These are phyloP conservation scores for Eilema sororculum DNA, from an alignment of 2,888 invertebrate species.

Conservation along the genomic window DNA sequence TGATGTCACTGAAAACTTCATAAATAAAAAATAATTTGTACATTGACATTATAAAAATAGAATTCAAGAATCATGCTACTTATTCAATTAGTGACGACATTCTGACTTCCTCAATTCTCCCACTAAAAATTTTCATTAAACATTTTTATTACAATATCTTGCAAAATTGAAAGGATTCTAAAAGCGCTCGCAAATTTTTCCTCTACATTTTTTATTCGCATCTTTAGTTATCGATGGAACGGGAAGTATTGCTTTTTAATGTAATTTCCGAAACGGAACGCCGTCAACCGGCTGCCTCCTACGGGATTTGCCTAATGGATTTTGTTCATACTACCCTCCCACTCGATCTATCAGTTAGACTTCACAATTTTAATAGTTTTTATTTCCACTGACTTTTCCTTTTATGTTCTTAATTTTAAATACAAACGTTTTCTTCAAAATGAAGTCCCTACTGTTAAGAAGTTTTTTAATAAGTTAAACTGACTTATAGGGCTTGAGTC, in stretches of 20 bases:
- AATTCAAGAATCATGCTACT: neutral
- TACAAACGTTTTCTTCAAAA: too few relatives aligned
- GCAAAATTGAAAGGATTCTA: constrained; percentile 14
- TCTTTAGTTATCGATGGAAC: constrained; percentile 69
- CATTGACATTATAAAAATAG: too few relatives aligned
- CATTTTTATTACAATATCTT: constrained; percentile 6
- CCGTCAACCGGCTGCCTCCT: constrained; percentile 62
- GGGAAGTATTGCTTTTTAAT: constrained; percentile 83
- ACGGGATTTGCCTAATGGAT: constrained; percentile 80
- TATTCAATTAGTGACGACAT: too few relatives aligned
- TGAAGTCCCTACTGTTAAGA: too few relatives aligned
- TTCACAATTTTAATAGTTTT: constrained; percentile 53
- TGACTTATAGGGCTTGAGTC: too few relatives aligned
- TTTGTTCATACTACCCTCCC: constrained; percentile 73
- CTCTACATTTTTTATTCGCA: constrained; percentile 66
- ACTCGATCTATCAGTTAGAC: constrained; percentile 67
- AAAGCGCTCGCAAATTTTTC: constrained; percentile 51
- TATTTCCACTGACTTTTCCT: constrained; percentile 27
- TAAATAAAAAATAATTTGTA: too few relatives aligned
- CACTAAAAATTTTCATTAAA: neutral
- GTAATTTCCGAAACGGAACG: constrained; percentile 84
- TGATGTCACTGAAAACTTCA: too few relatives aligned
- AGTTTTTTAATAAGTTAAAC: too few relatives aligned
- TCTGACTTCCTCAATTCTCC: neutral
- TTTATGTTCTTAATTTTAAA: constrained; percentile 11